These are phyloP conservation scores for Acrocyrtus sp. DNA, from an alignment of 2,888 invertebrate genomes.

Conservation along the genomic window DNA sequence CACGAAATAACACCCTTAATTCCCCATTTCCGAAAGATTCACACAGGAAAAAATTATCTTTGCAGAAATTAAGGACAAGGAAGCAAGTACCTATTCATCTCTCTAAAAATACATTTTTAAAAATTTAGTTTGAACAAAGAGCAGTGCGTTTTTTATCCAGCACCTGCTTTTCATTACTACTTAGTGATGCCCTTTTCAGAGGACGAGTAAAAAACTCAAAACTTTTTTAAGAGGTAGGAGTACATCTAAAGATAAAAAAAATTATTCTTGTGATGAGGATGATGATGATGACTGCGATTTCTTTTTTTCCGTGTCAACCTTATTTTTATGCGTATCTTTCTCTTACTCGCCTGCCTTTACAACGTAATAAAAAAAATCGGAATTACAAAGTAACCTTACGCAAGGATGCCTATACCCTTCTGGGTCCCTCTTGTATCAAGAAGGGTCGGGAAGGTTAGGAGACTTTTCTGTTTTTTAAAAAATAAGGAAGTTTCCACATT, in stretches of 20 bases:
- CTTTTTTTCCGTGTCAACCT: too few relatives aligned
- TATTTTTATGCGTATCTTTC: slow-evolving; percentile 4
- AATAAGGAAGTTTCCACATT: slow-evolving; percentile 40
- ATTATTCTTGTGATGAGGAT: slow-evolving; percentile 36
- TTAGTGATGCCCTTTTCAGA: slow-evolving; percentile 5
- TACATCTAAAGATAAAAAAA: slow-evolving; percentile 35
- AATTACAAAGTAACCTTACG: slow-evolving; percentile 23
- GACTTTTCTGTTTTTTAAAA: slow-evolving; percentile 30
- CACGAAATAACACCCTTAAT: too few relatives aligned
- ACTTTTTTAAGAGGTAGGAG: slow-evolving; percentile 5
- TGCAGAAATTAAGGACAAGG: slow-evolving; percentile 17
- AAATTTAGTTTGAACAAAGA: slow-evolving; percentile 2
- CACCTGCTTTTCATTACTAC: slow-evolving; percentile 32
- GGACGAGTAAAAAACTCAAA: too few relatives aligned
- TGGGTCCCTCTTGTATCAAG: neutral
- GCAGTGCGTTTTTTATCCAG: slow-evolving; percentile 33
- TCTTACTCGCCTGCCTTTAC: neutral
- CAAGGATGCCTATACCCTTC: slow-evolving; percentile 8
- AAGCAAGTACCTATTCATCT: slow-evolving; percentile 10
- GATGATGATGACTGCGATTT: too few relatives aligned
- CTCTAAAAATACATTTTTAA: slow-evolving; percentile 18
- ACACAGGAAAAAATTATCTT: slow-evolving; percentile 16
- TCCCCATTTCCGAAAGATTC: too few relatives aligned
- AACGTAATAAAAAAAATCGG: neutral
- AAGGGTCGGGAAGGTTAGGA: slow-evolving; percentile 8